A percentile compares a stretch with the other conserved stretches of the same genome.
These are phyloP conservation scores for Yponomeuta malinellus DNA, from an alignment of 2,888 invertebrate species.

Conservation along the genomic window DNA sequence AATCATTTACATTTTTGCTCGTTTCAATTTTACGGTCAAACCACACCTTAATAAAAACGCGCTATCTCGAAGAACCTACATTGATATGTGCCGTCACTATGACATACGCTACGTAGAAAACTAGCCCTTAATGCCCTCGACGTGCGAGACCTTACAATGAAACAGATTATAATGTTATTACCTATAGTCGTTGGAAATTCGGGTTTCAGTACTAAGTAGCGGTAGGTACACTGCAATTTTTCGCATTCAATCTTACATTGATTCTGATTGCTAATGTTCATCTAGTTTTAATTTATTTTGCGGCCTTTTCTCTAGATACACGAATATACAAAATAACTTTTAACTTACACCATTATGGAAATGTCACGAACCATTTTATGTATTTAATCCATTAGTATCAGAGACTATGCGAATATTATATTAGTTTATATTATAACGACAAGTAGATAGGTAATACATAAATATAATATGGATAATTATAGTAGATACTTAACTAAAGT, in stretches of 20 bases:
- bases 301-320: slow-evolving; percentile 22
- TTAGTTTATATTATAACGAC: slow-evolving; percentile 25
- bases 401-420: slow-evolving; percentile 49
- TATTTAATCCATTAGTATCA: slow-evolving; percentile 46
- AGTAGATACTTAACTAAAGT: slow-evolving; percentile 31
- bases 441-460: slow-evolving; percentile 30
- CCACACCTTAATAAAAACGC: no score
- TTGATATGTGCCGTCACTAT: neutral
- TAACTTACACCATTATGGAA: slow-evolving; percentile 59
- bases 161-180: no score
- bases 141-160: no score
- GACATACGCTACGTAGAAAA: slow-evolving; percentile 12
- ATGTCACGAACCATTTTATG: slow-evolving; percentile 66
- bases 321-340: slow-evolving; percentile 24
- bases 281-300: slow-evolving; percentile 14
- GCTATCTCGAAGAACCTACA: neutral
- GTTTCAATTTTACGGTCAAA: no score
- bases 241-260: no score
- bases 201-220: no score
- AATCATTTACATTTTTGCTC: no score
- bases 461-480: slow-evolving; percentile 26
- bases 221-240: no score
- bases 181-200: no score
- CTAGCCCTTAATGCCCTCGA: neutral
- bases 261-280: no score